Evolutionary conservation across 1,140 invertebrate species (phyloP).

Genomic region (Cephus cinctus): DNA sequence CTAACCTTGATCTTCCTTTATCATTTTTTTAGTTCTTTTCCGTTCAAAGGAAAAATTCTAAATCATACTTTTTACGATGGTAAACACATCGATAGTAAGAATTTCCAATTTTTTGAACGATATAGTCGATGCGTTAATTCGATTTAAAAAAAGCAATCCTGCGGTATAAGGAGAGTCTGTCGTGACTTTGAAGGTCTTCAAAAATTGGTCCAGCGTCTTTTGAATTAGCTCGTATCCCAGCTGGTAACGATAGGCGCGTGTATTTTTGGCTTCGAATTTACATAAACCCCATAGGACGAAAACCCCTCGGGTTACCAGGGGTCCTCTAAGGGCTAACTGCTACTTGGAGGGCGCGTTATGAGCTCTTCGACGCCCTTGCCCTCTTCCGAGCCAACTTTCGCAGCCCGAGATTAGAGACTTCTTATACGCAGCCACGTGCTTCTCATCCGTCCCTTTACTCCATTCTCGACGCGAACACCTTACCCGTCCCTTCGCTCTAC

Average conservation of each 20-base stretch:
- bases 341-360: conserved; percentile 24
- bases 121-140: no score
- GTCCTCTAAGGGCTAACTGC: conserved; percentile 21
- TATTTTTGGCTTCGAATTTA: neutral
- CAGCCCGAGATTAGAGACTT: conserved; percentile 30
- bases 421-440: conserved; percentile 26
- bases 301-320: conserved; percentile 5
- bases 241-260: conserved; percentile 1
- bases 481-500: neutral
- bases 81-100: no score
- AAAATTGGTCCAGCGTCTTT: no score
- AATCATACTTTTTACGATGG: no score
- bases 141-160: no score
- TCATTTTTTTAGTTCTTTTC: no score
- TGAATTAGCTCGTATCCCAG: no score
- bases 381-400: conserved; percentile 11
- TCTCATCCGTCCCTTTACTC: neutral
- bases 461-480: neutral
- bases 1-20: no score
- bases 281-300: neutral
- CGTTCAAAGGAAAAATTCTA: no score
- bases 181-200: no score
- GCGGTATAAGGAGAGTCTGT: no score
- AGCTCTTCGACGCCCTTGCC: conserved; percentile 15
- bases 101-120: no score